Evolutionary conservation across 2,113 vertebrate species (phyloP), one percentile per base, ranked within the genome.

Genomic region (Gasterosteus aculeatus): DNA sequence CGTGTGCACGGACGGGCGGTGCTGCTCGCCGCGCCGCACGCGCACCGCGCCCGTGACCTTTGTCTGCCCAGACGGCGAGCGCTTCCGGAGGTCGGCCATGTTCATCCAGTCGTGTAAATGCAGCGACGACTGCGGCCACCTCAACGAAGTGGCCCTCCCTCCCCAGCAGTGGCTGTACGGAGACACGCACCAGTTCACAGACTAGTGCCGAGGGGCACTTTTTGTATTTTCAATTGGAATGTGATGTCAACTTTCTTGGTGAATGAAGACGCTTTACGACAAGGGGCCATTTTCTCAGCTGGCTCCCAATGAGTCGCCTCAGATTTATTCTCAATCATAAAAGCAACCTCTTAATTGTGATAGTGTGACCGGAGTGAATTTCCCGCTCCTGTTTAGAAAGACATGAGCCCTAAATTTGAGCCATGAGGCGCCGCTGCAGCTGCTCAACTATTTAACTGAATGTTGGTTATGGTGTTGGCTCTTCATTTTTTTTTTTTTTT

Each of bases 81-180:
- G 70, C 9, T 91, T 95, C 75, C 90, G 77, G 56, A 92, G 88
- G 87, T 88, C 88, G 11, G 81, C 92, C 85, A 95, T 95, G 95
- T 93, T 95, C 87, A 93, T 96, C 82, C 94, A 94, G 62, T 94
- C 94, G 0, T 95, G 95, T 66, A 92, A 94, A 83, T 96, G 95
- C 74, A 93, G 92, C 66, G 47, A 76, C 0, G 88, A 93, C 72
- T 95, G 95, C 59, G 78, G 88, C 12, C 91, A 92, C 65, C 94
- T 94, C 22, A 94, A 93, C 0, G 93, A 96, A 18, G 87, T 89
- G 44, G 91, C 88, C 6, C 83, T 92, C 1, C 89, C 91, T 8
- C 93, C 92, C 1, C 91, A 88, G 80, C 92, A 91, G 81, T 93
- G 90, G 87, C 90, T 94, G 85, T 83, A 92, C 0, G 91, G 92